These are phyloP conservation scores for Syrmaticus mikado DNA, from an alignment of 2,113 vertebrate genomes.

Conservation along the genomic window DNA sequence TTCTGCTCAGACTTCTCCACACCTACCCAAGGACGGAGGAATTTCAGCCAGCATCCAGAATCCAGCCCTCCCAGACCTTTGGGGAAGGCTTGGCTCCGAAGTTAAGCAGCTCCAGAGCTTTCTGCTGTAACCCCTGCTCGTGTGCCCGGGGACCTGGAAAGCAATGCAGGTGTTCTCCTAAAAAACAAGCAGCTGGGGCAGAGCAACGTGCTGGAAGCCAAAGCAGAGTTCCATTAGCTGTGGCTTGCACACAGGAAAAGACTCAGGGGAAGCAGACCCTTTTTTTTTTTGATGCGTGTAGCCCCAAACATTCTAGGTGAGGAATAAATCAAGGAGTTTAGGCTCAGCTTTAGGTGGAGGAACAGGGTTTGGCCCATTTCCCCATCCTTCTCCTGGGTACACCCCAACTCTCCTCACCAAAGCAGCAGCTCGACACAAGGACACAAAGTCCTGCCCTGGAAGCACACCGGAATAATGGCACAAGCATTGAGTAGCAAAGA, in stretches of 20 bases:
- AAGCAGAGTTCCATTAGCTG: neutral
- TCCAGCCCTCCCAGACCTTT: neutral
- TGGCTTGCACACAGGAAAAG: neutral
- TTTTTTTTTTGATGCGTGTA: neutral
- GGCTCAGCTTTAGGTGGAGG: neutral
- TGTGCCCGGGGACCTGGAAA: neutral
- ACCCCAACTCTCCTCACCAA: fast-evolving
- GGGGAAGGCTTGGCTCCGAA: neutral
- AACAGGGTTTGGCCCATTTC: neutral
- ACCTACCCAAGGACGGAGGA: neutral
- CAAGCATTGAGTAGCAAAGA: neutral
- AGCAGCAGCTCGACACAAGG: neutral
- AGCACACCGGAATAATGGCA: neutral
- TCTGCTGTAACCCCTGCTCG: neutral
- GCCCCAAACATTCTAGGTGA: neutral
- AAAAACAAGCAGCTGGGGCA: neutral
- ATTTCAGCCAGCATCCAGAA: neutral
- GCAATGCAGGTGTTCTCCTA: neutral
- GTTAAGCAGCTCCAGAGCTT: neutral
- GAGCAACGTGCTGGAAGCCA: neutral
- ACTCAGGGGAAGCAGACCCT: fast-evolving
- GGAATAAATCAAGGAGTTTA: neutral
- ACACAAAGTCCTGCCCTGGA: neutral
- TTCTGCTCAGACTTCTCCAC: neutral
- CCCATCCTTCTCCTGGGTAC: neutral